phyloP scores from a whole-genome alignment of 2,113 vertebrate species.

The Irena cyanogastra region DNA sequence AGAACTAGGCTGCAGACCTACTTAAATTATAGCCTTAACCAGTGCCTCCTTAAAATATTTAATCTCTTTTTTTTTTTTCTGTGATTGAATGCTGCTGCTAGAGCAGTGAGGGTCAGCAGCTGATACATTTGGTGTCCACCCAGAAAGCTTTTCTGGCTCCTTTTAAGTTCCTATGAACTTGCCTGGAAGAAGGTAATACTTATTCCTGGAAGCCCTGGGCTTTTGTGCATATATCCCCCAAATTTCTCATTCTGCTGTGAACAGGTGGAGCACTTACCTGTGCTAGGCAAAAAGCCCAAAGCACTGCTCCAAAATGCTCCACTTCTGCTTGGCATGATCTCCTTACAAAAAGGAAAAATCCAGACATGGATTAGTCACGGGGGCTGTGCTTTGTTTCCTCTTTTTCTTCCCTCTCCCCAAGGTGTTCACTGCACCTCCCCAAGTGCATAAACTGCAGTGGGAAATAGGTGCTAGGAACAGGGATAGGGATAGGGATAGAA shows the following conservation, averaged over 20 bases:
- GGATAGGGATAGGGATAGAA: not conserved
- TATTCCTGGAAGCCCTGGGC: not conserved
- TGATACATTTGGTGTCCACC: not conserved
- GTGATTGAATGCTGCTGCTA: not conserved
- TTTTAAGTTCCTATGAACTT: not conserved
- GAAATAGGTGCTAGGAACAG: not conserved
- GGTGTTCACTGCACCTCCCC: not conserved
- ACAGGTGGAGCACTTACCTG: not conserved
- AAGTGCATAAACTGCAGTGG: not conserved
- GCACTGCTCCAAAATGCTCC: not conserved
- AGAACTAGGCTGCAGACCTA: not conserved
- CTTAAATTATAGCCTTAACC: not conserved
- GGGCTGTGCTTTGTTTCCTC: not conserved
- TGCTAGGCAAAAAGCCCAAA: not conserved
- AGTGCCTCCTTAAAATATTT: not conserved
- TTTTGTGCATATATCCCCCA: not conserved
- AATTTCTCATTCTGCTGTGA: not conserved
- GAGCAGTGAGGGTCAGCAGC: not conserved
- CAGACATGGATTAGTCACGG: not conserved
- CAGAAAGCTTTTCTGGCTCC: not conserved
- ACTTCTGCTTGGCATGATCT: not conserved
- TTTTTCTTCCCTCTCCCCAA: not conserved
- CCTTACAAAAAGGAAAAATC: not conserved
- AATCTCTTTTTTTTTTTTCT: not conserved
- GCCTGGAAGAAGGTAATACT: not conserved